Evolutionary conservation across 2,797 vertebrate genomes (phyloP).

Genomic region (Enteromius paludinosus): DNA sequence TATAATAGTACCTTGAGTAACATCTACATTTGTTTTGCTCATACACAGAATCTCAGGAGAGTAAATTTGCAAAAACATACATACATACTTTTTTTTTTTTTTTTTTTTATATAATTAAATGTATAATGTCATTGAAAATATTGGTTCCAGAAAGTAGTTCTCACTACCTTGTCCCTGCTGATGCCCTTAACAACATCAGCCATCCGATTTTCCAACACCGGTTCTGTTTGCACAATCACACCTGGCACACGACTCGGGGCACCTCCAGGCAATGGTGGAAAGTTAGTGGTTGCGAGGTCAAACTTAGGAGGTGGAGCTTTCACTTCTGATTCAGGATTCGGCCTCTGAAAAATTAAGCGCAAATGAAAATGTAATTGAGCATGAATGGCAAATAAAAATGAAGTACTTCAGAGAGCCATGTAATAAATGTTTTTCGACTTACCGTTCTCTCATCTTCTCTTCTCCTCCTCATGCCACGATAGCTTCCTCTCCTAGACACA

Average conservation of each 20-base stretch:
- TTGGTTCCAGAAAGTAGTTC: neutral
- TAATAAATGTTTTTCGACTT: slow-evolving; percentile 42
- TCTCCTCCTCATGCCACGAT: slow-evolving; percentile 88
- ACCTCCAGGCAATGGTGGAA: slow-evolving; percentile 95
- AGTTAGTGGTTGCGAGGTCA: slow-evolving; percentile 93
- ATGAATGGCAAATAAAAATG: too few species aligned
- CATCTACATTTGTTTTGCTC: too few species aligned
- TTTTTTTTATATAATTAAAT: too few species aligned
- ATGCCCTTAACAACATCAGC: slow-evolving; percentile 93
- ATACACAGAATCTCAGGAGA: too few species aligned
- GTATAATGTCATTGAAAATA: neutral
- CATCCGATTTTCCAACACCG: slow-evolving; percentile 92
- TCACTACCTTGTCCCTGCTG: slow-evolving; percentile 88
- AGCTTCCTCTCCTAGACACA: slow-evolving; percentile 83
- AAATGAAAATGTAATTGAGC: too few species aligned
- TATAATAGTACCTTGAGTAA: slow-evolving; percentile 12
- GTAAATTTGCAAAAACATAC: too few species aligned
- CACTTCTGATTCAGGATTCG: slow-evolving; percentile 82
- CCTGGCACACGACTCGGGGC: slow-evolving; percentile 77
- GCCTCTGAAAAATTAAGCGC: slow-evolving; percentile 76
- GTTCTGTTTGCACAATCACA: slow-evolving; percentile 76
- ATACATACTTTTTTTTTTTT: too few species aligned
- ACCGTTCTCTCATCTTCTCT: slow-evolving; percentile 91
- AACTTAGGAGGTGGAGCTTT: slow-evolving; percentile 93
- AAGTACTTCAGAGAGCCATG: neutral